Base-by-base conservation (phyloP, 2,888 invertebrate genomes). In the Ornithoptera alexandrae region DNA sequence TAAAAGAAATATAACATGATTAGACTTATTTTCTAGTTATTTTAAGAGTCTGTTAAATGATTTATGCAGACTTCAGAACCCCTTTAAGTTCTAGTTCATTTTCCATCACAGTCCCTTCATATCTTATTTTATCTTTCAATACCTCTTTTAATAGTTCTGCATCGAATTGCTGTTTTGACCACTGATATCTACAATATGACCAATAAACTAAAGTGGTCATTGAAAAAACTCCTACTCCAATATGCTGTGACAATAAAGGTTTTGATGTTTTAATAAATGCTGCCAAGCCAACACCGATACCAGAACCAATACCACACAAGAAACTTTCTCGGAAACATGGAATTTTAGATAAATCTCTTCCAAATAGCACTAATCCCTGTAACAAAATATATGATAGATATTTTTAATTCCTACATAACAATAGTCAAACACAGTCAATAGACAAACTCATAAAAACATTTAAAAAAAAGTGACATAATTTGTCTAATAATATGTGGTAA, bases 321-420 rank as follows among this genome's bases (percentile, higher is more conserved):
- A 96, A 95, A 81, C 96, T 96, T 78, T 94, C 95, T 72, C 96
- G 93, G 83, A 97, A 97, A 85, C 97, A 97, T 0, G 97, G 97
- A 71, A 97, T 95, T 87, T 95, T 93, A 0, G 95, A 89, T 30
- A 97, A 82, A 85, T 97, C 95, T 75, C 94, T 92, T 15, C 96
- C 96, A 84, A 96, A 96, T 65, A 96, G 76, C 17, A 93, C 81
- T 8, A 95, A 74, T 50, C 93, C 89, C 94, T 95, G 85, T 65
- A 87, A 88, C 42, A 61, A 72, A 53, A 53, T 56, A 24, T 50
- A 50, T 46, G 46, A 46, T 15, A 46, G 15, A 5, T 5, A 15
- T 12, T 18, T 50, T 5, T 17, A 18, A 17, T 50, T 50, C 15
- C 17, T 15, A 4, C 17, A 18, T 50, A 39, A 39, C 15, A 15